A percentile compares a stretch with the other conserved stretches of the same genome.
These are phyloP conservation scores for Mizuhopecten yessoensis DNA, from an alignment of 1,140 invertebrate genomes.

Conservation along the genomic window DNA sequence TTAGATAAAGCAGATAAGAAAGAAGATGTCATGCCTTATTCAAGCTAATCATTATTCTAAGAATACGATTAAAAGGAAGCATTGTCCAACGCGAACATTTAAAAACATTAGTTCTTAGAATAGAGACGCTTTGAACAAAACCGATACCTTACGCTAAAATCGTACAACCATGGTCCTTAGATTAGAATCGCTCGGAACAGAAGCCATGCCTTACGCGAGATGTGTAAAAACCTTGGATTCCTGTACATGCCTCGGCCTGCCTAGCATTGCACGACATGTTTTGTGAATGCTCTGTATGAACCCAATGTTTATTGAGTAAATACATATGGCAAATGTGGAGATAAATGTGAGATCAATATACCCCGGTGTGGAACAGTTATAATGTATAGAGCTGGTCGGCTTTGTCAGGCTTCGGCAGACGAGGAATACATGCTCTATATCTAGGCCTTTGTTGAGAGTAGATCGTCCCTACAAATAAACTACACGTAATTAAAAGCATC, in stretches of 20 bases:
- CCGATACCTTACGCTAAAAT: too few relatives aligned
- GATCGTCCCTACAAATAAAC: neutral
- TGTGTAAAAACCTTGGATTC: neutral
- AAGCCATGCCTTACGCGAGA: too few relatives aligned
- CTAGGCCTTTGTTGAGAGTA: neutral
- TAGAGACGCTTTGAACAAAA: too few relatives aligned
- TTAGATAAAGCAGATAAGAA: too few relatives aligned
- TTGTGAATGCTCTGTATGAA: slow-evolving; percentile 17
- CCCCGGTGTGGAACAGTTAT: neutral
- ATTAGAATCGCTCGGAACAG: too few relatives aligned
- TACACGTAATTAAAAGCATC: neutral
- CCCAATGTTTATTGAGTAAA: slow-evolving; percentile 6
- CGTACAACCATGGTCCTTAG: too few relatives aligned
- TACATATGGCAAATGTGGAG: slow-evolving; percentile 6
- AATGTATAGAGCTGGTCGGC: neutral
- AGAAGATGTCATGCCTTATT: too few relatives aligned
- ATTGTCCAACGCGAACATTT: too few relatives aligned
- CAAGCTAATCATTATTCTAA: too few relatives aligned
- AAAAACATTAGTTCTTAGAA: too few relatives aligned
- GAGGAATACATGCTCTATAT: neutral
- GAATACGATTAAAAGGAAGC: too few relatives aligned
- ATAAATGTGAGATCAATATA: neutral
- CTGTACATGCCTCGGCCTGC: neutral
- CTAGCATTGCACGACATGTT: neutral
- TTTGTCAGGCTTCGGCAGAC: neutral